Evolutionary conservation across 2,888 invertebrate genomes (phyloP).

Genomic region (Hoplodrina ambigua): DNA sequence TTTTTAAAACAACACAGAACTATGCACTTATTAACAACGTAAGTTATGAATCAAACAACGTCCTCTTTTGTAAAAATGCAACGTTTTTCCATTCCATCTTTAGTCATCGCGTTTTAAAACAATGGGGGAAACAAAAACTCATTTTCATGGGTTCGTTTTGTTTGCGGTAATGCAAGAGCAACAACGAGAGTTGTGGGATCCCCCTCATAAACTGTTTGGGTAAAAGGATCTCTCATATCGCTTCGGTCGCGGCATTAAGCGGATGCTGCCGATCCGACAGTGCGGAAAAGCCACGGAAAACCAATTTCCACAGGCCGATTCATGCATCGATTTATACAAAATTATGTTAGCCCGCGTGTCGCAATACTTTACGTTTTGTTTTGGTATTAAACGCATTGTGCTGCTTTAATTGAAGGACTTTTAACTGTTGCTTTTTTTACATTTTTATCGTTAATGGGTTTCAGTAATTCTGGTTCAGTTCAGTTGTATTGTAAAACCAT

Average conservation of each 20-base stretch:
- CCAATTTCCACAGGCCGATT: conserved; percentile 73
- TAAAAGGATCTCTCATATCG: conserved; percentile 74
- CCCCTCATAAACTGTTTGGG: conserved; percentile 78
- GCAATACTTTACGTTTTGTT: conserved; percentile 59
- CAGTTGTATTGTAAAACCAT: conserved; percentile 19
- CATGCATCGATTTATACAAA: conserved; percentile 64
- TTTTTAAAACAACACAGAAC: conserved; percentile 26
- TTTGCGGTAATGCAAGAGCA: conserved; percentile 81
- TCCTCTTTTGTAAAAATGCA: conserved; percentile 47
- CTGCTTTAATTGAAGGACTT: conserved; percentile 58
- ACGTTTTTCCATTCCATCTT: conserved; percentile 60
- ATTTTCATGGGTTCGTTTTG: conserved; percentile 77
- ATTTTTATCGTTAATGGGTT: conserved; percentile 43
- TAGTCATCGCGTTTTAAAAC: conserved; percentile 65
- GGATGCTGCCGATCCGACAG: conserved; percentile 69
- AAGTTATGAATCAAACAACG: conserved; percentile 32
- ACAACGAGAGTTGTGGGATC: conserved; percentile 74
- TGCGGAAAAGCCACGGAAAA: conserved; percentile 77
- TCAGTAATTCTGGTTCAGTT: conserved; percentile 25
- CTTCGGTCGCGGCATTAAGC: conserved; percentile 73
- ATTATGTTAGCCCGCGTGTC: conserved; percentile 62
- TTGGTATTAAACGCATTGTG: conserved; percentile 42
- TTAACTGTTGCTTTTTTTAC: conserved; percentile 31
- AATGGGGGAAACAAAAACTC: conserved; percentile 76
- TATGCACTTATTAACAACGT: conserved; percentile 29